Conservation (phyloP, 2,113 vertebrate species). For the Aviceda subcristata region DNA sequence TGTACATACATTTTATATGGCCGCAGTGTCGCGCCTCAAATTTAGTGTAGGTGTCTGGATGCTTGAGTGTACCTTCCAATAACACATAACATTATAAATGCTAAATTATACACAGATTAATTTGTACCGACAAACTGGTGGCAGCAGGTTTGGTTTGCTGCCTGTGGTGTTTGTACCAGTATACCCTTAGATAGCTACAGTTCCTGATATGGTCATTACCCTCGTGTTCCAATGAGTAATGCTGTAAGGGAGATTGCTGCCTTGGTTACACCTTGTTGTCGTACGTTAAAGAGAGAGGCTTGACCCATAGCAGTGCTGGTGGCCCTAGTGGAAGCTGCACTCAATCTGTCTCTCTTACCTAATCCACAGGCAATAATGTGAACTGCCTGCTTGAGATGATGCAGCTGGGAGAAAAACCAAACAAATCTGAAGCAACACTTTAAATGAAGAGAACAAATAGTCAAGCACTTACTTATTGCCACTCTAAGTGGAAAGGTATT, state of each 20-base stretch:
- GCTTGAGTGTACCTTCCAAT: background rate
- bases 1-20: background rate
- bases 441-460: background rate
- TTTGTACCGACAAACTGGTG: background rate
- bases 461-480: background rate
- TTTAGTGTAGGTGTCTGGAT: background rate
- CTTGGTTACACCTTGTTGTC: slow-evolving; percentile 36
- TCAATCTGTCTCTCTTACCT: background rate
- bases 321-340: background rate
- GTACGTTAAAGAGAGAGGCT: background rate
- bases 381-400: background rate
- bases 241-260: background rate
- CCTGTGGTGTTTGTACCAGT: background rate
- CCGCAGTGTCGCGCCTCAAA: background rate
- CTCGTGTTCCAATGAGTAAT: slow-evolving; percentile 2
- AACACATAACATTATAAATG: background rate
- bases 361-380: background rate
- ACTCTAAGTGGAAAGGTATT: background rate
- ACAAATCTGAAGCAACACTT: slow-evolving; percentile 7
- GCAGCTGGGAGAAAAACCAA: background rate
- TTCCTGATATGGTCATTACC: background rate
- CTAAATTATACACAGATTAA: background rate
- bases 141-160: slow-evolving; percentile 21
- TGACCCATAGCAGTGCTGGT: background rate
- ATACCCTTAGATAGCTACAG: background rate